Percentiles rank a stretch among this genome's conserved stretches.
Conservation (phyloP, 2,797 vertebrate genomes). For the Hoplostethus mediterraneus region DNA sequence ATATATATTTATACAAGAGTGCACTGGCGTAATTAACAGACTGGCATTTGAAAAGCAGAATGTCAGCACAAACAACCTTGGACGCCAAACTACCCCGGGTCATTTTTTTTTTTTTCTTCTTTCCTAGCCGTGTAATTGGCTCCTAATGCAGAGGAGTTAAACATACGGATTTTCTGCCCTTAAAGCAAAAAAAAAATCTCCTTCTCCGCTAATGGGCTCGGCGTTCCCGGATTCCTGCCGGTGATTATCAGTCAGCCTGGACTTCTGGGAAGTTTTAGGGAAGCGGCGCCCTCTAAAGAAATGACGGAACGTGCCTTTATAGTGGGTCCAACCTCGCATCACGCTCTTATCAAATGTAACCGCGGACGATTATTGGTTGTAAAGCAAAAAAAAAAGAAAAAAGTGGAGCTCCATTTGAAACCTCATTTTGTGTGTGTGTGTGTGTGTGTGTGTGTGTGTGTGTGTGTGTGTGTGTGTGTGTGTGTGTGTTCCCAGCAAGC, state of each 20-base stretch:
- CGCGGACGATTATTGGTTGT: conserved; percentile 3
- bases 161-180: conserved; percentile 69
- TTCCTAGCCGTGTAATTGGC: conserved; percentile 74
- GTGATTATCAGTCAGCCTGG: conserved; percentile 54
- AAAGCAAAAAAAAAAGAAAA: conserved; percentile 2
- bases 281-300: conserved; percentile 17
- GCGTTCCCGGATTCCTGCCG: conserved; percentile 48
- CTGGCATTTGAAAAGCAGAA: conserved; percentile 81
- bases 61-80: conserved; percentile 79
- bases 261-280: conserved; percentile 51
- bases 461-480: neutral
- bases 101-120: conserved; percentile 59
- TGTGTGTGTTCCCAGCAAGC: neutral
- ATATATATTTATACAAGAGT: conserved; percentile 63
- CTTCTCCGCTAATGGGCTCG: conserved; percentile 59
- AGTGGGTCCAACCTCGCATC: neutral
- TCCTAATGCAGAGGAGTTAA: conserved; percentile 73
- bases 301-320: conserved; percentile 14
- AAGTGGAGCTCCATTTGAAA: neutral
- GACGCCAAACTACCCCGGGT: conserved; percentile 75
- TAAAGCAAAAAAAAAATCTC: conserved; percentile 60
- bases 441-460: no score
- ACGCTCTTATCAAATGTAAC: conserved; percentile 4
- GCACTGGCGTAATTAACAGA: conserved; percentile 82
- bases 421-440: neutral